Base-by-base conservation (phyloP, 1,140 invertebrate genomes). In the Mercenaria mercenaria region DNA sequence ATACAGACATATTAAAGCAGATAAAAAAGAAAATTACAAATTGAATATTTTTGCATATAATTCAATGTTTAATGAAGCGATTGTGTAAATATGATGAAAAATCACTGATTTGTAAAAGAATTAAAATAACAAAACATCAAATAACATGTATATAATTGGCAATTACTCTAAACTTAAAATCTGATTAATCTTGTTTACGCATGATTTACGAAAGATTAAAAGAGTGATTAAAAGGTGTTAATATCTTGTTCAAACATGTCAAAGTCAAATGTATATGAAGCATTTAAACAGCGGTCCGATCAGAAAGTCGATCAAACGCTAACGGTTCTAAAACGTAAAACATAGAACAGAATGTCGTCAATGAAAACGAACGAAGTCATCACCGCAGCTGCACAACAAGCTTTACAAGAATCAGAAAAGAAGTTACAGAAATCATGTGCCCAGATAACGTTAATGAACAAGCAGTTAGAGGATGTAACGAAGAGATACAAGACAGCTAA, bases 391-490 rank as follows among this genome's bases (percentile, higher is more conserved):
- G 64, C 83, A 1, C 26, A 34, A 37, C 61, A 34, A 29, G 15
- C 69, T 18, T 74, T 87, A 39, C 0, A 18, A 23, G 80, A 87
- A 47, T 72, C 77, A 11, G 89, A 91, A 56, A 47, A 74, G 50
- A 89, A 90, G 87, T 92, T 93, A 43, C 59, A 79, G 39, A 89
- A 82, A 43, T 82, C 91, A n/a, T 91, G 91, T 76, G 88, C 85
- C 41, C 89, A 92, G 67, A 84, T 92, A 37, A 74, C 69, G 32
- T 32, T 91, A 0, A 64, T 93, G 29, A 93, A 91, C 85, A 86
- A 81, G 18, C 84, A 87, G 18, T 3, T 93, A 20, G 84, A 81
- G 18, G 74, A 80, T 15, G 67, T 88, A 39, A 81, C 89, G 69
- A 80, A 61, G 26, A 64, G 91, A 11, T 93, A 92, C 74, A 37